Conservation (phyloP, 2,888 invertebrate genomes). For the Microctonus brassicae region DNA sequence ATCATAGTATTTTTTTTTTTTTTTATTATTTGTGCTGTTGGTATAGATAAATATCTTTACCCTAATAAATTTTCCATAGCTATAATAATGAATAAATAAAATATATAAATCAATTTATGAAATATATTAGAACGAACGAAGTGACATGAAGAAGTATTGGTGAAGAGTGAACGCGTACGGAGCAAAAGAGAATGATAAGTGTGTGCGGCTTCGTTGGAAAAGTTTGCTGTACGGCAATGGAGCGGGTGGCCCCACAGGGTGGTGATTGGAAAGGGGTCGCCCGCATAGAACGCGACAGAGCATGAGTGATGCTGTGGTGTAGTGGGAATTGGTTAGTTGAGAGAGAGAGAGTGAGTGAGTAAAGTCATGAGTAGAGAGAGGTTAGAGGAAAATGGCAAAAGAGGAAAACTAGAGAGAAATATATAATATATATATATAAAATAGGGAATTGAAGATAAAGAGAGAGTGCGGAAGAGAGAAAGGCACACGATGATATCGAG, state of each 20-base stretch:
- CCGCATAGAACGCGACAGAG: slow-evolving; percentile 40
- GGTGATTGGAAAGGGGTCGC: slow-evolving; percentile 41
- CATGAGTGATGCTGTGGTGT: slow-evolving; percentile 41
- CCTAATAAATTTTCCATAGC: background rate
- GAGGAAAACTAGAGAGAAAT: too few species aligned
- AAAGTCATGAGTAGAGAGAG: slow-evolving; percentile 8
- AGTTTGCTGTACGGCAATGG: slow-evolving; percentile 14
- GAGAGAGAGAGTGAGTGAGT: slow-evolving; percentile 41
- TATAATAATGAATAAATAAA: background rate
- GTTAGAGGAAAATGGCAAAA: too few species aligned
- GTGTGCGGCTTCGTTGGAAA: slow-evolving; percentile 14
- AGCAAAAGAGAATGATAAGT: background rate
- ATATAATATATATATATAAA: too few species aligned
- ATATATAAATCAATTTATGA: background rate
- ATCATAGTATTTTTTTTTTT: background rate
- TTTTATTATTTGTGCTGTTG: too few species aligned
- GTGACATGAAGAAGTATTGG: background rate
- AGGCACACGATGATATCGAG: slow-evolving; percentile 52
- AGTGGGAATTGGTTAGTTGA: slow-evolving; percentile 40
- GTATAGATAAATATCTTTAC: too few species aligned
- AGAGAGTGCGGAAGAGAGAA: slow-evolving; percentile 4
- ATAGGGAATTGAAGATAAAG: slow-evolving; percentile 15
- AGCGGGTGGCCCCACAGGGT: slow-evolving; percentile 28
- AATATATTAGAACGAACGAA: too few species aligned
- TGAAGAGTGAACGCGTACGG: background rate